Conservation (phyloP, 2,888 invertebrate species). For the Hofmannophila pseudospretella region DNA sequence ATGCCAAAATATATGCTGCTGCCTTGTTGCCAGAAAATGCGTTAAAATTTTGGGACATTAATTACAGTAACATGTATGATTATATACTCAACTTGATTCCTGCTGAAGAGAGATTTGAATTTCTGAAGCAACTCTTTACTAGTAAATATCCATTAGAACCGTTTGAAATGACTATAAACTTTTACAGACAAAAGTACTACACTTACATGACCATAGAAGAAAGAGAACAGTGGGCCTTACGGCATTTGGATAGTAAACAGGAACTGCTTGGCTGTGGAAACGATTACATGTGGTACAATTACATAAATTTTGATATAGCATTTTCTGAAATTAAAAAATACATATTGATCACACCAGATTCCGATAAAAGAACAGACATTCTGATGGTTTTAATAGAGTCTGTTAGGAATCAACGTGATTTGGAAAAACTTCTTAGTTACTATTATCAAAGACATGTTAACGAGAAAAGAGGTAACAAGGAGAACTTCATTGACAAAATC, state of each 20-base stretch:
- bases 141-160: conserved; percentile 20
- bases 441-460: conserved; percentile 46
- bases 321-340: conserved; percentile 35
- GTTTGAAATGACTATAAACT: conserved; percentile 25
- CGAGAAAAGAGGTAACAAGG: conserved; percentile 30
- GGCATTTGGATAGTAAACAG: conserved; percentile 18
- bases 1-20: conserved; percentile 28
- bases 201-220: conserved; percentile 21
- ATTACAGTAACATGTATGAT: conserved; percentile 17
- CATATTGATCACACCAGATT: conserved; percentile 27
- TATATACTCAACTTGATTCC: conserved; percentile 24
- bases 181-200: conserved; percentile 20
- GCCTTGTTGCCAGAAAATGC: conserved; percentile 18
- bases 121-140: conserved; percentile 21
- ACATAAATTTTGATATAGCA: conserved; percentile 38
- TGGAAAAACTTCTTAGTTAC: conserved; percentile 37
- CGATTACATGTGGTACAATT: conserved; percentile 44
- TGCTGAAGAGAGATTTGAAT: conserved; percentile 18
- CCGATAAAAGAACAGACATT: conserved; percentile 28
- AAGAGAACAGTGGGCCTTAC: conserved; percentile 27
- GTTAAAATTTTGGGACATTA: conserved; percentile 21
- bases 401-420: conserved; percentile 32
- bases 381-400: conserved; percentile 30
- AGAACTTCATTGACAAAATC: conserved; percentile 32
- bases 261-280: conserved; percentile 33